Conservation (phyloP, 1,140 invertebrate species). For the Druon quercuslanigerum region DNA sequence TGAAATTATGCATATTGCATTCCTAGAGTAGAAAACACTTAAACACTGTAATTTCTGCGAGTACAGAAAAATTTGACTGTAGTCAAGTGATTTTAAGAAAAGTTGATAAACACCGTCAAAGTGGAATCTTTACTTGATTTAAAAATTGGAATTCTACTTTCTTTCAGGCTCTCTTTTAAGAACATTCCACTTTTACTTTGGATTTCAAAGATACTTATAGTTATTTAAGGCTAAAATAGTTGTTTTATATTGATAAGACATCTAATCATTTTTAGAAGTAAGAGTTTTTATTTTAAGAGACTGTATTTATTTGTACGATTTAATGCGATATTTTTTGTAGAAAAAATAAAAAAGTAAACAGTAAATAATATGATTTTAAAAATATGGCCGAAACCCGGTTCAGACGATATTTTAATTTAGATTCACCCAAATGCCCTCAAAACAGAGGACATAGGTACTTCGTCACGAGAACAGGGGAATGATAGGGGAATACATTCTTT, state of each 20-base stretch:
- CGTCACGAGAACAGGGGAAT: too few species aligned
- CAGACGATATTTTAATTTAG: too few species aligned
- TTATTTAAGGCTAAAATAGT: neutral
- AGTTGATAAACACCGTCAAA: neutral
- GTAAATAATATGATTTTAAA: neutral
- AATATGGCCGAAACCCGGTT: too few species aligned
- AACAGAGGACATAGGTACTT: too few species aligned
- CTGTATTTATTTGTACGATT: constrained; percentile 41
- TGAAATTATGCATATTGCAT: neutral
- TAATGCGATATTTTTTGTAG: constrained; percentile 35
- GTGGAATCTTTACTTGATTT: neutral
- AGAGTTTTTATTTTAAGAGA: constrained; percentile 18
- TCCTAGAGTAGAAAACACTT: neutral
- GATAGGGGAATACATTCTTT: too few species aligned
- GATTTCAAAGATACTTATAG: neutral
- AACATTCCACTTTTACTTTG: neutral
- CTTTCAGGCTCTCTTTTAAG: neutral
- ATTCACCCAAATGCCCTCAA: too few species aligned
- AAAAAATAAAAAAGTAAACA: constrained; percentile 24
- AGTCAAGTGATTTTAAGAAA: neutral
- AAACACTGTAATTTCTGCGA: neutral
- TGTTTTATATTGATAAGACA: neutral
- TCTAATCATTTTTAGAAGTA: constrained; percentile 6
- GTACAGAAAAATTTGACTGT: neutral
- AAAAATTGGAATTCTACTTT: neutral